phyloP scores from a whole-genome alignment of 2,797 vertebrate genomes.

The Cercopithecus neglectus region DNA sequence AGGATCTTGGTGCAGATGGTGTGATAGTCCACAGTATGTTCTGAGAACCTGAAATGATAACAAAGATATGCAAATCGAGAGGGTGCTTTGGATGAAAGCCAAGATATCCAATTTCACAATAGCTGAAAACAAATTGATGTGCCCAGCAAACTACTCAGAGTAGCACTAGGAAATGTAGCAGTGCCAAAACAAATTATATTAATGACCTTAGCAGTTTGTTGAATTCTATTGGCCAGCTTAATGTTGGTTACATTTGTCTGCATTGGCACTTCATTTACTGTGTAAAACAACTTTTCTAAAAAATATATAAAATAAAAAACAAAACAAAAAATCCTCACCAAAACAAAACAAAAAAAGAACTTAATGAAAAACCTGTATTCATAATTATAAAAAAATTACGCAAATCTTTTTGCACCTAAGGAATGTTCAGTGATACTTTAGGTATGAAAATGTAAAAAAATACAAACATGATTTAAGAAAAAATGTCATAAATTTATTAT shows the following conservation, averaged over 20 bases:
- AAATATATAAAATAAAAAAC: constrained; percentile 43
- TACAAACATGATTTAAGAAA: constrained; percentile 40
- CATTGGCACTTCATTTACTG: constrained; percentile 84
- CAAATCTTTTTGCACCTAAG: constrained; percentile 73
- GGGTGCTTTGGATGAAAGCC: constrained; percentile 92
- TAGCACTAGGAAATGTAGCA: constrained; percentile 89
- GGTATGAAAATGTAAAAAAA: constrained; percentile 29
- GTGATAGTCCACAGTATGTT: constrained; percentile 94
- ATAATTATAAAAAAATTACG: constrained; percentile 78
- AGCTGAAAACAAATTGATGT: constrained; percentile 94
- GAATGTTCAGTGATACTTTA: constrained; percentile 54
- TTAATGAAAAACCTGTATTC: constrained; percentile 80
- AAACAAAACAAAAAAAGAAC: constrained; percentile 43
- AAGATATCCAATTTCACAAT: constrained; percentile 93
- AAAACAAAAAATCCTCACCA: background rate
- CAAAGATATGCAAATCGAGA: constrained; percentile 99
- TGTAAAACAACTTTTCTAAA: constrained; percentile 84
- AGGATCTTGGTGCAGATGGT: constrained; percentile 98
- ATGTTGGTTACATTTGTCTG: constrained; percentile 88
- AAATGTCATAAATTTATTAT: constrained; percentile 55
- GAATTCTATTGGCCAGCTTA: constrained; percentile 87
- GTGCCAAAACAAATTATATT: constrained; percentile 93
- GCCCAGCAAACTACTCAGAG: constrained; percentile 91
- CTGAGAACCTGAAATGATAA: constrained; percentile 95
- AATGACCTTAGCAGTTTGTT: constrained; percentile 88